Evolutionary conservation across 2,113 vertebrate species (phyloP), one percentile per base, ranked within the genome.

Genomic region (Dromaius novaehollandiae): DNA sequence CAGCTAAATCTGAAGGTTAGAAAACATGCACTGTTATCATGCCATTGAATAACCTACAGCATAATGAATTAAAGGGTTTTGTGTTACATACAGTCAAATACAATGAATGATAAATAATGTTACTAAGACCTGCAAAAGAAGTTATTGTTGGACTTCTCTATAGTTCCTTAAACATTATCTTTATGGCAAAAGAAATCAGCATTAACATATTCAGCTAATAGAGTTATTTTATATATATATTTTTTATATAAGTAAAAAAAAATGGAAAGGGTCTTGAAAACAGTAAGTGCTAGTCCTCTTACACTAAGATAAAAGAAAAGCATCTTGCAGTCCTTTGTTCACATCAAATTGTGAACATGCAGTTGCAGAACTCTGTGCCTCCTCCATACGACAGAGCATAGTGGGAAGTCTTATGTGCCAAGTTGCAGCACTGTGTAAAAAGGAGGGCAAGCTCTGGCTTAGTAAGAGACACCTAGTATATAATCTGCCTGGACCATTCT

Each of bases 311-410:
- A 44, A 5, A 63, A 65, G 38, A 84, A 70, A 38, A 78, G 74
- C 0, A 0, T n/a, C 25, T 86, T 76, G 13, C 30, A 83, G 73
- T 87, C 42, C 61, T 88, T 56, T 87, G n/a, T 77, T 89, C 36
- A 4, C 1, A 3, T 24, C 48, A 34, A 73, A 69, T 40, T 86
- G 24, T 36, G 64, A 80, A 89, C 46, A 18, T 24, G 20, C 5
- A 13, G n/a, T 58, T 58, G 66, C 30, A 44, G 55, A 95, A 34
- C 9, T 40, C 4, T 38, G 7, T 36, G 5, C 8, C 14, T 25
- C 2, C 2, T 13, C 30, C 13, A 53, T 9, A 1, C 14, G 56
- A 38, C 50, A 66, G 34, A 61, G 7, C 15, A 25, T 0, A 80
- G n/a, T 30, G 26, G 10, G 24, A 38, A 58, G 76, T 73, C 77